Base-by-base conservation (phyloP, 1,140 invertebrate genomes). In the Yoshiicerus persimilis region DNA sequence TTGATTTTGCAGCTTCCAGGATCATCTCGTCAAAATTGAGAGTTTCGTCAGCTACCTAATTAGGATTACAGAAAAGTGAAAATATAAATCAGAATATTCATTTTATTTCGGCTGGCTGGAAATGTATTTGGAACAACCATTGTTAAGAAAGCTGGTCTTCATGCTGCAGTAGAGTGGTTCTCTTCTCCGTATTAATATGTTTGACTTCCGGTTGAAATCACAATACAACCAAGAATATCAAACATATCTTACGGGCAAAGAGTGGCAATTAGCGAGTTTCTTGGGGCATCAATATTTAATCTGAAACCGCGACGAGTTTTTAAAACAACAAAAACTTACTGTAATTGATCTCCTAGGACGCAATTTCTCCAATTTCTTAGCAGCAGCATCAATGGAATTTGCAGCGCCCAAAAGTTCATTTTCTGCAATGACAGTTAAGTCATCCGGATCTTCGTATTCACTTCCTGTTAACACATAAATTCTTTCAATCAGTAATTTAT, bases 191-290 rank as follows among this genome's bases (percentile, higher is more conserved):
- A 92, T 87, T 93, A 97, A 98, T 98, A 99, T 98, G 98, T 99
- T 97, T 98, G 97, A 98, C 97, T 98, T 96, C 97, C 96, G 97
- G 98, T 97, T 97, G 97, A 96, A 94, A 93, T 92, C 70, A 91
- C 91, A 93, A 92, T 94, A 98, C 97, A 98, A 99, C 97, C 98
- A 99, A 99, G 97, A 99, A 99, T 99, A 99, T 98, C 98, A 99
- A 99, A 99, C 98, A 99, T 99, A 99, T 99, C 98, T 98, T 93
- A 96, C 94, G 95, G 96, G 32, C 23, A 38, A 83, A 32, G 77
- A 23, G n/a, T 41, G 34, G 38, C 3, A 8, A 27, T 9, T 25
- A 27, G 39, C 13, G 36, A 62, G 13, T 62, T 39, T 3, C 20
- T 30, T 56, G 16, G 4, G 47, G 0, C n/a, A n/a, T n/a, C n/a